A percentile compares a stretch with the other conserved stretches of the same genome.
Conservation (phyloP, 2,797 vertebrate species). For the Champsocephalus gunnari region DNA sequence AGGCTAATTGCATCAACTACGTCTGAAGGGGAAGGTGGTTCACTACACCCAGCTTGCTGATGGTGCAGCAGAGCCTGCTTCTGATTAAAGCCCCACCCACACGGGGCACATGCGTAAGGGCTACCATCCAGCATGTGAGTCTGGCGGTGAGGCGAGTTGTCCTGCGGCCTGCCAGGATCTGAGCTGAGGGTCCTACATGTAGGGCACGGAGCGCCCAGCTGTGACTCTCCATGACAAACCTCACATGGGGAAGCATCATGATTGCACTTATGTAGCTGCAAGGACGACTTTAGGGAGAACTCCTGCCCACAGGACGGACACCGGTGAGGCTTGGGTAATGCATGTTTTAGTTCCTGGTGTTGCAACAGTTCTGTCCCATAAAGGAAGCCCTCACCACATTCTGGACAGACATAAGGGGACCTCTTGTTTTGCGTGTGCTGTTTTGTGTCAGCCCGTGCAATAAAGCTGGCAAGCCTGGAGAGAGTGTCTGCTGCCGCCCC, state of each 20-base stretch:
- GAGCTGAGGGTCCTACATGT: conserved; percentile 19
- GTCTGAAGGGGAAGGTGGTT: conserved; percentile 29
- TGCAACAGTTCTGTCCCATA: conserved; percentile 55
- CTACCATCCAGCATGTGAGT: conserved; percentile 64
- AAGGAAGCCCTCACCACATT: conserved; percentile 68
- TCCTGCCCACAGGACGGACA: conserved; percentile 75
- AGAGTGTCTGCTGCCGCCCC: conserved; percentile 65
- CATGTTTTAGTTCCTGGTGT: conserved; percentile 73
- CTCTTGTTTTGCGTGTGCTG: conserved; percentile 38
- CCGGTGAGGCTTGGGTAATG: conserved; percentile 76
- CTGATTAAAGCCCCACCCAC: conserved; percentile 80
- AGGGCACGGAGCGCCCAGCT: conserved; percentile 39
- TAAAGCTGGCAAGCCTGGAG: conserved; percentile 78
- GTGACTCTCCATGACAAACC: conserved; percentile 42
- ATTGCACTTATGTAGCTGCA: conserved; percentile 76
- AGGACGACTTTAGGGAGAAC: conserved; percentile 78
- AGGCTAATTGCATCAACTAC: conserved; percentile 34
- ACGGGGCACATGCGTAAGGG: conserved; percentile 79
- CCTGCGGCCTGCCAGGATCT: conserved; percentile 44
- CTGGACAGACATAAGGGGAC: conserved; percentile 55
- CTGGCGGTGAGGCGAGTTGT: conserved; percentile 50
- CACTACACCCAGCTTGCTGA: conserved; percentile 78
- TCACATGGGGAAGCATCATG: conserved; percentile 37
- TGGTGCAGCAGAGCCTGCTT: conserved; percentile 83
- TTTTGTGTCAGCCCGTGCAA: conserved; percentile 70